These are phyloP conservation scores for Dicerorhinus sumatrensis DNA, from an alignment of 2,113 vertebrate genomes.

Conservation along the genomic window DNA sequence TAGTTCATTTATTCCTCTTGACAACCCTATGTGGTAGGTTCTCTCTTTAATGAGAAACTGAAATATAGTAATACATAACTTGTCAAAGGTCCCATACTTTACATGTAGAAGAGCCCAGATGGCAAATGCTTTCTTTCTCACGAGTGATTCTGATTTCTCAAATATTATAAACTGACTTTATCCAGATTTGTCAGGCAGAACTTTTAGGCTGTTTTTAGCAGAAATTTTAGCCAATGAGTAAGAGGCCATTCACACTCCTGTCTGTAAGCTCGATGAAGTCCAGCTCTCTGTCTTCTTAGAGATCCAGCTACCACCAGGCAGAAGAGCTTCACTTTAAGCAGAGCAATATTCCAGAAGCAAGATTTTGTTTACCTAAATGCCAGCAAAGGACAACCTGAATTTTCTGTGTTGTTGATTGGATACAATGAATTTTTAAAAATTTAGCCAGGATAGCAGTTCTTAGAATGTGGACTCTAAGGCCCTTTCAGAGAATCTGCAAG, in stretches of 20 bases:
- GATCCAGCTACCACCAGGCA: neutral
- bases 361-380: neutral
- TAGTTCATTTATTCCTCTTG: neutral
- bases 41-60: neutral
- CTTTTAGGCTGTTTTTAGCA: neutral
- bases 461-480: neutral
- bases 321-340: neutral
- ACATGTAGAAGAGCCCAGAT: neutral
- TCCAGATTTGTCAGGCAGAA: neutral
- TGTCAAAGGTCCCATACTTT: neutral
- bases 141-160: conserved; percentile 7
- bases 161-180: neutral
- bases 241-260: neutral
- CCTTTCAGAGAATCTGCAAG: neutral
- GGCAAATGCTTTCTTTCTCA: neutral
- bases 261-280: too few species aligned
- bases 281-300: neutral
- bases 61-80: neutral
- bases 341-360: neutral
- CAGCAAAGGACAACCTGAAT: neutral
- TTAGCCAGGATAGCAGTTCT: neutral
- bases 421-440: neutral
- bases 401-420: neutral
- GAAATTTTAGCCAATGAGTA: neutral
- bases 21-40: neutral